Base-by-base conservation (phyloP, 2,888 invertebrate species). In the Diloba caeruleocephala region DNA sequence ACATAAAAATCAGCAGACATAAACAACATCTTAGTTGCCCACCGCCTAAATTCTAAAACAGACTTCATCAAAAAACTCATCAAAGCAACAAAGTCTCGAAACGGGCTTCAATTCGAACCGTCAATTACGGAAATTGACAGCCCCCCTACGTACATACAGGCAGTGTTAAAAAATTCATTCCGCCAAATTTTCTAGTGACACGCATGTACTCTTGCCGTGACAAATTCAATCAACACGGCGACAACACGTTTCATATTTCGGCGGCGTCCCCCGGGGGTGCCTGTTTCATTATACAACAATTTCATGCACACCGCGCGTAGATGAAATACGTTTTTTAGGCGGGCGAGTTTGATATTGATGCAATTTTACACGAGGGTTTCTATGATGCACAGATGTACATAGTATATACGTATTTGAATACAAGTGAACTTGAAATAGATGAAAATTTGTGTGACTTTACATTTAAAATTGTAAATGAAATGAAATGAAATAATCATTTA, bases 141-240 rank as follows among this genome's bases (percentile, higher is more conserved):
- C 14, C 49, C 21, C 49, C 44, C 36, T 48, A 42, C 34, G 33
- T 26, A 52, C 50, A 32, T 23, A 15, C 21, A 13, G 19, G 8
- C 25, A 9, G 54, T 55, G 52, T 50, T 71, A 65, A 65, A 65
- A 34, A 43, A 54, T 69, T 63, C 69, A 69, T 66, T 65, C 54
- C 34, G 23, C 17, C 9, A 59, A 69, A 63, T 63, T 66, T 66
- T 69, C 60, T 59, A 63, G 69, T 61, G 62, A 63, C 66, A 51
- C 60, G 50, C 49, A 42, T 50, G 55, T 67, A 52, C 60, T 55
- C 57, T 58, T 38, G 50, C 55, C 53, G 57, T 67, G 70, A 76
- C 71, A 65, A 76, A 78, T 76, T 78, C 78, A 78, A 77, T 78
- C 76, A 77, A 71, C 78, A 43, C 54, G 51, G 63, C 65, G 62